A percentile compares a stretch with the other conserved stretches of the same genome.
Evolutionary conservation across 2,113 vertebrate genomes (phyloP).

Genomic region (Lampris megalopsis): DNA sequence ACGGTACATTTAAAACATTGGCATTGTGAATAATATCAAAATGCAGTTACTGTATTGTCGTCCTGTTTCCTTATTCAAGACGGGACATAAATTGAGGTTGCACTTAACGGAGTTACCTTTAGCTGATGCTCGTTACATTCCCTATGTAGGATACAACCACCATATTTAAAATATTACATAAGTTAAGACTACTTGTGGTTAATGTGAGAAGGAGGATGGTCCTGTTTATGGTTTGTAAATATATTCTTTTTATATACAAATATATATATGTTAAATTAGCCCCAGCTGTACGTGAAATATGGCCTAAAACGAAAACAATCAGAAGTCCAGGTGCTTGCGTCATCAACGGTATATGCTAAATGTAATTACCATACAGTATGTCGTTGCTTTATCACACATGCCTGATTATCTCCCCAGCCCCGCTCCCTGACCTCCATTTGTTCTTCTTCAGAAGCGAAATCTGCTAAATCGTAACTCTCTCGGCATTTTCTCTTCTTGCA

Average conservation of each 20-base stretch:
- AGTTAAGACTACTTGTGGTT: conserved; percentile 79
- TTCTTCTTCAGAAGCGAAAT: conserved; percentile 43
- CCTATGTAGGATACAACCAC: conserved; percentile 72
- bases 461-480: conserved; percentile 53
- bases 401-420: conserved; percentile 43
- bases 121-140: conserved; percentile 77
- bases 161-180: conserved; percentile 78
- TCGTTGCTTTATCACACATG: conserved; percentile 53
- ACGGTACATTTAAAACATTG: conserved; percentile 62
- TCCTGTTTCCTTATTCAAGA: conserved; percentile 48
- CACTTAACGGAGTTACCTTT: conserved; percentile 75
- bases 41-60: conserved; percentile 74
- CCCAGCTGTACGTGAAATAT: conserved; percentile 66
- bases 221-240: conserved; percentile 82
- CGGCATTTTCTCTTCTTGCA: conserved; percentile 35
- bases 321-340: conserved; percentile 75
- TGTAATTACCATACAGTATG: conserved; percentile 63
- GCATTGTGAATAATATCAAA: conserved; percentile 65
- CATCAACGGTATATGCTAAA: conserved; percentile 63
- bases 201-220: conserved; percentile 79
- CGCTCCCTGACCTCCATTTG: conserved; percentile 5
- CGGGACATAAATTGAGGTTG: conserved; percentile 78
- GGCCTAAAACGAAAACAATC: conserved; percentile 77
- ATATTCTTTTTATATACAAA: conserved; percentile 57
- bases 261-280: conserved; percentile 65